Percentiles rank a stretch among this genome's conserved stretches.
These are phyloP conservation scores for Circaetus cinerascens DNA, from an alignment of 2,113 vertebrate genomes.

Conservation along the genomic window DNA sequence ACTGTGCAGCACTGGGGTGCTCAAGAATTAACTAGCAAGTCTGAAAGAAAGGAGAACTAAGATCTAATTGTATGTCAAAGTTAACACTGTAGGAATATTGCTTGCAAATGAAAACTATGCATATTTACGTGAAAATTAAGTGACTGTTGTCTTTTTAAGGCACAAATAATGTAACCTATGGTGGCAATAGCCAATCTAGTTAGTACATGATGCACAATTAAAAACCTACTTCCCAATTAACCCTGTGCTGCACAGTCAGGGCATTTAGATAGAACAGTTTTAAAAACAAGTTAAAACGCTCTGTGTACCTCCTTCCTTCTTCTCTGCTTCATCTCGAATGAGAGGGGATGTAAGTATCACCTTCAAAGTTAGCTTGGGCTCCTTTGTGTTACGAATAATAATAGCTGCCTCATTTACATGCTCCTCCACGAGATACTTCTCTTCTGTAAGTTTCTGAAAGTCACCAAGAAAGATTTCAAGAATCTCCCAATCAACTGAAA, in stretches of 20 bases:
- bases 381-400: slow-evolving; percentile 86
- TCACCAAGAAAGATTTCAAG: slow-evolving; percentile 72
- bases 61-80: neutral
- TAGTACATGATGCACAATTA: neutral
- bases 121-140: neutral
- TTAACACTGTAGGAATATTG: neutral
- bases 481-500: slow-evolving; percentile 4
- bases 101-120: neutral
- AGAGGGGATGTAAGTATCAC: slow-evolving; percentile 92
- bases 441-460: slow-evolving; percentile 94
- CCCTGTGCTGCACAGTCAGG: slow-evolving; percentile 50
- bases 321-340: slow-evolving; percentile 86
- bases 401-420: slow-evolving; percentile 90
- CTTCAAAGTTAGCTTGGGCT: slow-evolving; percentile 92
- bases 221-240: slow-evolving; percentile 29
- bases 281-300: slow-evolving; percentile 43
- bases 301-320: slow-evolving; percentile 84
- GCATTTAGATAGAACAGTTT: slow-evolving; percentile 22
- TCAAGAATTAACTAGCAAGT: slow-evolving; percentile 3
- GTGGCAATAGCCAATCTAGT: neutral
- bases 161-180: neutral
- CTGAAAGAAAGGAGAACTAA: neutral
- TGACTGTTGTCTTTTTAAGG: neutral
- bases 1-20: slow-evolving; percentile 48
- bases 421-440: slow-evolving; percentile 90